phyloP scores from a whole-genome alignment of 2,113 vertebrate species.

The Eurypyga helias region DNA sequence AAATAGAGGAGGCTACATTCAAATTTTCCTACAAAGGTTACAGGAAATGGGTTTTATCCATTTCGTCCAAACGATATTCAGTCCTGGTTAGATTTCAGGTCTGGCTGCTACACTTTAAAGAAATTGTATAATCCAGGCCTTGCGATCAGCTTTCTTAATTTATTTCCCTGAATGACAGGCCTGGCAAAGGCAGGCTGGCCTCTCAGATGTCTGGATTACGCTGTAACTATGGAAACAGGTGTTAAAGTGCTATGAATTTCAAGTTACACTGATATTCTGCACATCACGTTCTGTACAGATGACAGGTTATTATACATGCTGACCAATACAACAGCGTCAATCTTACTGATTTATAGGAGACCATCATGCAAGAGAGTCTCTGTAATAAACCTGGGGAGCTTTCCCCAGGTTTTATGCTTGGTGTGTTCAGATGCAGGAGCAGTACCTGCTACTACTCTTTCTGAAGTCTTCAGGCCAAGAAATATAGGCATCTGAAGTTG shows the following conservation, averaged over 20 bases:
- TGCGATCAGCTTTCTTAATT: slow-evolving; percentile 82
- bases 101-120: slow-evolving; percentile 74
- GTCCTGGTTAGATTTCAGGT: slow-evolving; percentile 70
- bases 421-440: neutral
- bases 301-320: slow-evolving; percentile 75
- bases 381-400: neutral
- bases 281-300: slow-evolving; percentile 71
- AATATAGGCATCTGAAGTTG: neutral
- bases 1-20: slow-evolving; percentile 17
- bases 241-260: slow-evolving; percentile 84
- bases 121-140: slow-evolving; percentile 79
- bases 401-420: neutral
- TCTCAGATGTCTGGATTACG: slow-evolving; percentile 83
- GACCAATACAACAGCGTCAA: slow-evolving; percentile 66
- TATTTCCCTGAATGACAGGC: slow-evolving; percentile 82
- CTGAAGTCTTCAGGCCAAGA: neutral
- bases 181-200: slow-evolving; percentile 78
- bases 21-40: slow-evolving; percentile 72
- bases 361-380: neutral
- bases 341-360: slow-evolving; percentile 61
- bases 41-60: slow-evolving; percentile 64
- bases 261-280: slow-evolving; percentile 79
- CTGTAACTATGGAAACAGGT: slow-evolving; percentile 88
- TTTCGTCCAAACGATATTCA: slow-evolving; percentile 41
- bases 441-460: neutral